Conservation (phyloP, 1,140 invertebrate species). For the Araneus ventricosus region DNA sequence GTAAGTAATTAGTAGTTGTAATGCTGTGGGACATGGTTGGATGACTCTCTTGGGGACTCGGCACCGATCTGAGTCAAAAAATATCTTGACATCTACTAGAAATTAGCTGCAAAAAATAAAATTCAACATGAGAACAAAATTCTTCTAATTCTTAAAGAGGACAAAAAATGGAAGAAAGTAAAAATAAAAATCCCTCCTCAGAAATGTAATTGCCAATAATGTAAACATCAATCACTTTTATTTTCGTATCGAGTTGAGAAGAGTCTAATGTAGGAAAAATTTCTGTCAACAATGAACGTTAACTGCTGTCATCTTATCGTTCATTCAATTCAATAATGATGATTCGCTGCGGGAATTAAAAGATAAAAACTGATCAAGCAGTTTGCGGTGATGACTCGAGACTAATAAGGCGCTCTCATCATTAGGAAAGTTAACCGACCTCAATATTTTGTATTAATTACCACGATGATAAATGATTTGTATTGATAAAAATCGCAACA, state of each 20-base stretch:
- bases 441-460: background rate
- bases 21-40: slow-evolving; percentile 2
- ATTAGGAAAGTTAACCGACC: background rate
- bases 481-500: background rate
- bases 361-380: background rate
- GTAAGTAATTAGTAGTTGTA: slow-evolving; percentile 12
- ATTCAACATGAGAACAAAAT: background rate
- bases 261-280: background rate
- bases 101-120: background rate
- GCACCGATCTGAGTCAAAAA: background rate
- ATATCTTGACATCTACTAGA: background rate
- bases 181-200: background rate
- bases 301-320: background rate
- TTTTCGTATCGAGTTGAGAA: background rate
- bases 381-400: background rate
- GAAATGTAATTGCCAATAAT: slow-evolving; percentile 1
- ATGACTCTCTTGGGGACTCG: background rate
- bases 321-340: slow-evolving; percentile 21
- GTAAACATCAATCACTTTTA: slow-evolving; percentile 21
- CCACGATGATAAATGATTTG: background rate
- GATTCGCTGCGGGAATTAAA: background rate
- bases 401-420: background rate
- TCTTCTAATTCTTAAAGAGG: background rate
- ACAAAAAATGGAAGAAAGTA: background rate
- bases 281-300: background rate